phyloP scores from a whole-genome alignment of 2,888 invertebrate species.

The Pelosia muscerda region DNA sequence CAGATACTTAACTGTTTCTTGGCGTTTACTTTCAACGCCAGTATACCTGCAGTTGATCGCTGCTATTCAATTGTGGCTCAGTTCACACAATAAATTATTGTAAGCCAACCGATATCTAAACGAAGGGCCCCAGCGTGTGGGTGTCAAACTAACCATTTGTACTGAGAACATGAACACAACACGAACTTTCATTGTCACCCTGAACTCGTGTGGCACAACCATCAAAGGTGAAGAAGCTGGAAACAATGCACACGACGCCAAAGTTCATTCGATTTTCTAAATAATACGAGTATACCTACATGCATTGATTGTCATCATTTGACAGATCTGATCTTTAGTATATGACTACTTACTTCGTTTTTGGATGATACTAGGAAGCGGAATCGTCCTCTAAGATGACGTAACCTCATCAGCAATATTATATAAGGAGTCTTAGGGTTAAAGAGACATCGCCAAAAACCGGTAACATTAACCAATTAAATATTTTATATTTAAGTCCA shows the following conservation, averaged over 20 bases:
- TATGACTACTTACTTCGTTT: constrained; percentile 4
- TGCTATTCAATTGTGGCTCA: constrained; percentile 7
- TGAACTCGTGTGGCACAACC: neutral
- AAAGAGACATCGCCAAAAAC: constrained; percentile 57
- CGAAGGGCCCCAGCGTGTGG: constrained; percentile 17
- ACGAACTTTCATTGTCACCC: constrained; percentile 23
- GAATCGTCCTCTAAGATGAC: constrained; percentile 24
- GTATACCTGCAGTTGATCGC: neutral
- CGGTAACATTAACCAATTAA: constrained; percentile 66
- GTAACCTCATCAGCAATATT: constrained; percentile 36
- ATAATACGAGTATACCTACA: neutral
- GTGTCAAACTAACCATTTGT: constrained; percentile 45
- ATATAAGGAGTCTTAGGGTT: constrained; percentile 43
- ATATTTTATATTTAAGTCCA: constrained; percentile 62
- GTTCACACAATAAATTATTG: constrained; percentile 15
- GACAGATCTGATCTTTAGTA: constrained; percentile 12
- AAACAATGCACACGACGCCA: neutral
- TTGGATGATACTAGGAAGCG: constrained; percentile 8
- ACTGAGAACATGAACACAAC: constrained; percentile 25
- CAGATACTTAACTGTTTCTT: neutral
- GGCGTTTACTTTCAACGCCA: neutral
- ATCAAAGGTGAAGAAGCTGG: neutral
- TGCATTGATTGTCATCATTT: neutral
- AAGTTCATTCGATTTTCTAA: neutral
- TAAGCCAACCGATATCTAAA: constrained; percentile 10